Base-by-base conservation (phyloP, 1,140 invertebrate genomes). In the Atopsyche davidsoni region DNA sequence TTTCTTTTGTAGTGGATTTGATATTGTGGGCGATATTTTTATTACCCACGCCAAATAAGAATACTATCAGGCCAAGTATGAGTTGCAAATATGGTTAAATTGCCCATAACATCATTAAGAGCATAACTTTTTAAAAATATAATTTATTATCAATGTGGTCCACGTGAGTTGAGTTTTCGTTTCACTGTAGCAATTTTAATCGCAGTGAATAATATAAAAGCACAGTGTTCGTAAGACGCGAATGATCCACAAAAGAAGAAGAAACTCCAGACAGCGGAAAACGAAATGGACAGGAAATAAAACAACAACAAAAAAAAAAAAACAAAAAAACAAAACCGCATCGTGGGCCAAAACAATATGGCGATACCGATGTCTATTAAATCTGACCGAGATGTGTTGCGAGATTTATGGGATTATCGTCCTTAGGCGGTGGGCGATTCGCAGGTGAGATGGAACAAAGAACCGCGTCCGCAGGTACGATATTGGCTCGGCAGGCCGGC, bases 301-400 rank as follows among this genome's bases (percentile, higher is more conserved):
- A 7, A 6, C 6, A 7, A 28, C 24, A 6, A 28, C 6, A 28
- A 28, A 28, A 7, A n/a, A 6, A 28, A 28, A 28, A 28, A 28
- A 7, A n/a, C n/a, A 28, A 36, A 39, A 16, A 19, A 16, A 16
- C 36, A 17, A 39, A 39, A 39, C 36, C 36, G 36, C 36, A 39
- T 39, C 36, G 10, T 21, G 36, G 36, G 19, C 36, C 18, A 39
- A n/a, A 16, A 39, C 11, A 17, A 39, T 39, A 39, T 28, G 24
- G 6, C 11, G 14, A 39, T 17, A 13, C n/a, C 16, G 36, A 18
- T 39, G 19, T 39, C 18, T 17, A 39, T 39, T 39, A 39, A 19
- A 17, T 17, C 19, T 39, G 36, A 39, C 36, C 36, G 36, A 39
- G 36, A 39, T 39, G 14, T 4, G 2, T 39, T 17, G 16, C 16